Evolutionary conservation across 2,113 vertebrate species (phyloP), one percentile per base, ranked within the genome.

Genomic region (Sinocyclocheilus rhinocerous): DNA sequence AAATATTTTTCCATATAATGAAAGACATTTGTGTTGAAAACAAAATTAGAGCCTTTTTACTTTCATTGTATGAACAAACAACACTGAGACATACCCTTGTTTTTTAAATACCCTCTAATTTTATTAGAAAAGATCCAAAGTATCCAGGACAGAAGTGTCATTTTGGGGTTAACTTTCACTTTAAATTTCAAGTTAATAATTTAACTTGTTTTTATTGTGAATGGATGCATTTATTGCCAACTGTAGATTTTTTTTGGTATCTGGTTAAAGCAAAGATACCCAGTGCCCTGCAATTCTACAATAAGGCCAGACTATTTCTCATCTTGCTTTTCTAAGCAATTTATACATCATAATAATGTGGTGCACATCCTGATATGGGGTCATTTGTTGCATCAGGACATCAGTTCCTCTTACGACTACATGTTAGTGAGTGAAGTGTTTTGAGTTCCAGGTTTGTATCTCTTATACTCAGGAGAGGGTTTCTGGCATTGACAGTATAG

Each of bases 361-460:
- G 11, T 79, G 20, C 52, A 79, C 33, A 39, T 59, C 50, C 18
- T 78, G 18, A 22, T 59, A n/a, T 59, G 20, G n/a, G 39, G 13
- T 65, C 10, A 45, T 81, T 63, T 45, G 59, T 24, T 45, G 57
- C 78, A 48, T 63, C 22, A 81, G 57, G 59, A 48, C n/a, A 18
- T 63, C n/a, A n/a, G 59, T 63, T 1, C 59, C 2, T 48, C 72
- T 75, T 75, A 22, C 4, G 39, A 61, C 10, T 78, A 10, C 29
- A 24, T 57, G 59, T 42, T 65, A 61, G 39, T 48, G 59, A 48
- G n/a, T 50, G 8, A 22, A 65, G 22, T 81, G 42, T 24, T 42
- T 81, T 65, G 13, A 81, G 22, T 20, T 67, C 18, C 61, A 69
- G 16, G 42, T 82, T 81, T 48, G 42, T 63, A 81, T 81, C 36